Evolutionary conservation across 2,113 vertebrate genomes (phyloP), one percentile per base, ranked within the genome.

Genomic region (Probosciger aterrimus): DNA sequence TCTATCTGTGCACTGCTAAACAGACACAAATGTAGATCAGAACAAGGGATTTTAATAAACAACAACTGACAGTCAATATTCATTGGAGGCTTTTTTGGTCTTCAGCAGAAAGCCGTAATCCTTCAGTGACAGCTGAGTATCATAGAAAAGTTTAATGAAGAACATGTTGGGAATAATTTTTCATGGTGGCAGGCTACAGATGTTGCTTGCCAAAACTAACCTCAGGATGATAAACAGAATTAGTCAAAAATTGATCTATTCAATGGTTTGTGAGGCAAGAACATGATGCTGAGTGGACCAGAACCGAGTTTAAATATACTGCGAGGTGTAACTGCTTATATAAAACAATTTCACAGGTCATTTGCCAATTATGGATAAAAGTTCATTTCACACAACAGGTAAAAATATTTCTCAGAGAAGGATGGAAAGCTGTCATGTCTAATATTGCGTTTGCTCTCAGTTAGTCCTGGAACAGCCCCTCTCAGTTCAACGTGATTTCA

Each of bases 141-240:
- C 27, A 44, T 57, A 82, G 15, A 46, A 25, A 84, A 87, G 35
- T 35, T 88, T 88, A 85, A 95, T 41, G n/a, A 75, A 82, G 41
- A 65, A 83, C 44, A 73, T 2, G 16, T 20, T 74, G 49, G 49
- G 79, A 85, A 70, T 43, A 30, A 50, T 77, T 91, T 82, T 90
- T 85, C n/a, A 13, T 67, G 23, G 59, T 81, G 28, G 46, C 46
- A 78, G 46, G 59, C 80, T 82, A 88, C 41, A 52, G 7, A 63
- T 41, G 22, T 44, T 60, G 31, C 52, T 73, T 65, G 52, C 35
- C 78, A 94, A 92, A 82, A 37, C 41, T 73, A 90, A 90, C 46
- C 25, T 59, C 28, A 59, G 28, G 70, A 77, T 22, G 13, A 82
- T 39, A 85, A 85, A 87, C 28, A 80, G 33, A 76, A 59, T 37